Evolutionary conservation across 2,797 vertebrate genomes (phyloP).

Genomic region (Iguana delicatissima): DNA sequence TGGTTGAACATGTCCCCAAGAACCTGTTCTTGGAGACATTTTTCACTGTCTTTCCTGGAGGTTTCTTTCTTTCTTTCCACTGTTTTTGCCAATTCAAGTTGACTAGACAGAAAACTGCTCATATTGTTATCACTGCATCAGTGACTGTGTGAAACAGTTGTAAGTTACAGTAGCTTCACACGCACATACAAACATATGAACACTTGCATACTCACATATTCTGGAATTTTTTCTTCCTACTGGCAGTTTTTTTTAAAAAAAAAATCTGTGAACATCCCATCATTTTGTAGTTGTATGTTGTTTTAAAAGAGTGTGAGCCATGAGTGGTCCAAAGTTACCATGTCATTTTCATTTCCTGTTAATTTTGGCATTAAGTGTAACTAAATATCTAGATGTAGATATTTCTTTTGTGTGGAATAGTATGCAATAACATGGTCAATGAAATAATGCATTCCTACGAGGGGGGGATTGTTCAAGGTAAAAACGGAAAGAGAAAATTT

Average conservation of each 20-base stretch:
- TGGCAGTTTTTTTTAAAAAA: background rate
- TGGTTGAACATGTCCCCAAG: background rate
- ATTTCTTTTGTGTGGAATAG: slow-evolving; percentile 57
- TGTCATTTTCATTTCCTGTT: slow-evolving; percentile 58
- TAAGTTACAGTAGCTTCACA: background rate
- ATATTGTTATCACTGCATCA: too few species aligned
- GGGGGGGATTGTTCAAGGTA: slow-evolving; percentile 34
- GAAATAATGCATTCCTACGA: slow-evolving; percentile 63
- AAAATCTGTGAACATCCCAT: slow-evolving; percentile 27
- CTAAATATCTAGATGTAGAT: slow-evolving; percentile 69
- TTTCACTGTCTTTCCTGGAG: too few species aligned
- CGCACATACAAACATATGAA: background rate
- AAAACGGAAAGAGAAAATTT: background rate
- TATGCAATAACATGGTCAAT: slow-evolving; percentile 50
- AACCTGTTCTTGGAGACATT: too few species aligned
- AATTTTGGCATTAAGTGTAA: slow-evolving; percentile 65
- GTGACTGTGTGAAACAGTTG: too few species aligned
- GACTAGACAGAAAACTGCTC: too few species aligned
- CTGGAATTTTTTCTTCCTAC: slow-evolving; percentile 38
- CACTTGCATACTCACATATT: background rate
- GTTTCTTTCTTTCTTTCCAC: too few species aligned
- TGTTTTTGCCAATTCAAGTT: too few species aligned
- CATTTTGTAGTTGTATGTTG: slow-evolving; percentile 49
- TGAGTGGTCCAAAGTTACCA: slow-evolving; percentile 58
- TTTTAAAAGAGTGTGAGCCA: slow-evolving; percentile 60